Percentiles rank a stretch among this genome's conserved stretches.
Conservation (phyloP, 2,888 invertebrate genomes). For the Clanis bilineata region DNA sequence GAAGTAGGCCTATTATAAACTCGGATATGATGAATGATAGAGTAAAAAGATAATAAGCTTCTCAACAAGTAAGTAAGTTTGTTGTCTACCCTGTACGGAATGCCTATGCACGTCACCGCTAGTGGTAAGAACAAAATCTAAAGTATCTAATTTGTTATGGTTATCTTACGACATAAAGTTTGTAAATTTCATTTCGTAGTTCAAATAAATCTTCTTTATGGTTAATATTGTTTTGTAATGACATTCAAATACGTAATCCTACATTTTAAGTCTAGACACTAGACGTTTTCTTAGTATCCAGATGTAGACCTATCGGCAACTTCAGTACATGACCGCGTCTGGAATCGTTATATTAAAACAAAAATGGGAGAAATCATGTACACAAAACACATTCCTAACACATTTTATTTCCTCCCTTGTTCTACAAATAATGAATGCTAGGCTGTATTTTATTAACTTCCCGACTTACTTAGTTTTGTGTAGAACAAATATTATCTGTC, state of each 20-base stretch:
- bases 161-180: not conserved
- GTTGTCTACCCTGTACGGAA: too few relatives aligned
- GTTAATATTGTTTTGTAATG: conserved; percentile 2
- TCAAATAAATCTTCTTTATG: not conserved
- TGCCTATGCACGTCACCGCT: too few relatives aligned
- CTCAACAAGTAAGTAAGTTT: too few relatives aligned
- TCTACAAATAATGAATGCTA: conserved; percentile 49
- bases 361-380: conserved; percentile 45
- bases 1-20: too few relatives aligned
- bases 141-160: too few relatives aligned
- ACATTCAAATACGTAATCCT: not conserved
- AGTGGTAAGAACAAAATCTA: too few relatives aligned
- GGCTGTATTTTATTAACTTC: conserved; percentile 57
- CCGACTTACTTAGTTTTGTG: conserved; percentile 44
- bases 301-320: conserved; percentile 9
- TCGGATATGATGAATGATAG: too few relatives aligned
- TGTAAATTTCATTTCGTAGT: not conserved
- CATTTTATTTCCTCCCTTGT: conserved; percentile 44
- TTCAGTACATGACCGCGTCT: conserved; percentile 23
- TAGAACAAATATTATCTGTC: conserved; percentile 48
- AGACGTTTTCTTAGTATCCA: conserved; percentile 7
- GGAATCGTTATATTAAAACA: conserved; percentile 33
- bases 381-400: conserved; percentile 25
- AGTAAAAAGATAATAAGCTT: too few relatives aligned
- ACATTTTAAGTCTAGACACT: conserved; percentile 4